Evolutionary conservation across 2,113 vertebrate genomes (phyloP).

Genomic region (Pontoporia blainvillei): DNA sequence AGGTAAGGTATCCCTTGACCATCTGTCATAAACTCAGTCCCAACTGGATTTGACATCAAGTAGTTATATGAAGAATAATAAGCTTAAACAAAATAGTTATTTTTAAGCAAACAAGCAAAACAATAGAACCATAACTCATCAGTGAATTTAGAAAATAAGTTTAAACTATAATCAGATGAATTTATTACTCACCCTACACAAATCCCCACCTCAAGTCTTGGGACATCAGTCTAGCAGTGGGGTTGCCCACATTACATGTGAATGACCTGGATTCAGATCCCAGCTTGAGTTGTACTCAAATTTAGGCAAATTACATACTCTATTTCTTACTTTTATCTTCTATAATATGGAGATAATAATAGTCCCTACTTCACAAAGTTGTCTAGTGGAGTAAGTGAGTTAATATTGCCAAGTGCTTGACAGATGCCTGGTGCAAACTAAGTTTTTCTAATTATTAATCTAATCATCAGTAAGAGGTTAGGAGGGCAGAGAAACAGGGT

Average conservation of each 20-base stretch:
- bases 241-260: fast-evolving
- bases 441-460: background rate
- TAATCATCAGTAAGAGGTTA: background rate
- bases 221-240: background rate
- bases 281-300: background rate
- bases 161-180: background rate
- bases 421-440: too few species aligned
- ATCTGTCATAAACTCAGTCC: background rate
- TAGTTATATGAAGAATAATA: background rate
- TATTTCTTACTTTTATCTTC: background rate
- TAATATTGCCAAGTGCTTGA: background rate
- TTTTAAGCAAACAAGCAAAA: background rate
- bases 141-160: background rate
- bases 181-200: background rate
- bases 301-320: background rate
- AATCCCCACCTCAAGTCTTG: background rate
- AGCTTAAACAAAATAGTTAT: background rate
- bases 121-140: background rate
- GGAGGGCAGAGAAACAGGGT: background rate
- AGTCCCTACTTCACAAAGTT: background rate
- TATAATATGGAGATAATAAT: background rate
- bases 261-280: fast-evolving
- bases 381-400: background rate
- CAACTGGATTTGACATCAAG: background rate
- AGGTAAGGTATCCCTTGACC: background rate